Percentiles rank a stretch among this genome's conserved stretches.
These are phyloP conservation scores for Octopus sinensis DNA, from an alignment of 1,140 invertebrate species.

Conservation along the genomic window DNA sequence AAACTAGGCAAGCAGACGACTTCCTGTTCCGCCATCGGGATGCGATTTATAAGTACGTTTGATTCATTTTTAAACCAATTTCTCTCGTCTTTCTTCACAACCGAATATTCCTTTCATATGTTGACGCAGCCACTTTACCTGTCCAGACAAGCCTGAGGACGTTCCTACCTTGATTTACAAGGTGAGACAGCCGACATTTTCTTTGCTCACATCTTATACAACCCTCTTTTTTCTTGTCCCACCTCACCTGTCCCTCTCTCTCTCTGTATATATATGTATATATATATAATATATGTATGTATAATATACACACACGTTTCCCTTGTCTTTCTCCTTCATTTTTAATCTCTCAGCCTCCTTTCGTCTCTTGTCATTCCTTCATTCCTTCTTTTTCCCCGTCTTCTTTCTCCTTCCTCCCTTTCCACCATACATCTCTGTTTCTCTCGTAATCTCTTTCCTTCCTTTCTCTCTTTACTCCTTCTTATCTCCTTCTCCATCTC, in stretches of 20 bases:
- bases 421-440: neutral
- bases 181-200: too few species aligned
- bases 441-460: neutral
- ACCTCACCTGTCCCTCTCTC: neutral
- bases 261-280: neutral
- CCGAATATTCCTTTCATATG: too few species aligned
- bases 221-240: too few species aligned
- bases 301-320: neutral
- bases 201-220: too few species aligned
- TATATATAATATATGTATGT: neutral
- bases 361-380: neutral
- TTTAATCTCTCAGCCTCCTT: neutral
- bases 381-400: neutral
- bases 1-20: neutral
- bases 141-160: too few species aligned
- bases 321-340: neutral
- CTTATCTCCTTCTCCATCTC: neutral
- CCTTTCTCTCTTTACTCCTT: neutral
- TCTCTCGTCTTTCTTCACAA: too few species aligned
- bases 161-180: too few species aligned
- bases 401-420: neutral
- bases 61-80: neutral
- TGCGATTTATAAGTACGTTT: neutral
- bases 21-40: slow-evolving; percentile 8
- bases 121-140: too few species aligned